Evolutionary conservation across 2,888 invertebrate species (phyloP), one percentile per base, ranked within the genome.

Genomic region (Leptopilina drosophilae): DNA sequence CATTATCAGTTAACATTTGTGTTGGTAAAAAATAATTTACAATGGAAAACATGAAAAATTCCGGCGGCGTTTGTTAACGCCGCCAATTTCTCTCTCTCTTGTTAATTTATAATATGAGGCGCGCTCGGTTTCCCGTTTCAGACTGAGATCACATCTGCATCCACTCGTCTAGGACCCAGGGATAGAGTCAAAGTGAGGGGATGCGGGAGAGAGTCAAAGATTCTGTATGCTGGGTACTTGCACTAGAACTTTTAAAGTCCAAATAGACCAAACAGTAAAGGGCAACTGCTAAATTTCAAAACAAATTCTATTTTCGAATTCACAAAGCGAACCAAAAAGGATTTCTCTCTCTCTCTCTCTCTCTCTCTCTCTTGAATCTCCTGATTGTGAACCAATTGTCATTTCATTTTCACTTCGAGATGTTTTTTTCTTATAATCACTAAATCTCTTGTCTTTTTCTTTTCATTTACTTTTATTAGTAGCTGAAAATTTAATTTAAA

Each of bases 111-210:
- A 49, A 49, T 73, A 33, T 77, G 87, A 83, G 87, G 87, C 88
- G 83, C 83, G 85, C 77, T 67, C 86, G 88, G 88, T 88, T 88
- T 87, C 88, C 88, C 87, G 84, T 84, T 86, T 84, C 84, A 84
- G 87, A 90, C 89, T 90, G 89, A 77, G 80, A 77, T 42, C 49
- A 49, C 77, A 62, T 75, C 69, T 62, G 59, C 78, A 64, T 78
- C 73, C 56, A 73, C 33, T 78, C 76, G 33, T 76, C 56, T 75
- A 75, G 56, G 76, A 65, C 76, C 76, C 78, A 67, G 69, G 75
- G 80, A 77, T 78, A 79, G 78, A 80, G 76, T 82, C 78, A 64
- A 49, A 59, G 80, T 79, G 64, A 67, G 79, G 59, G 65, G 76
- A 76, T 64, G 8, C 42, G 49, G 67, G 81, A 82, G 81, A 82